phyloP scores from a whole-genome alignment of 2,888 invertebrate genomes.

The Tromatobia lineatoria region DNA sequence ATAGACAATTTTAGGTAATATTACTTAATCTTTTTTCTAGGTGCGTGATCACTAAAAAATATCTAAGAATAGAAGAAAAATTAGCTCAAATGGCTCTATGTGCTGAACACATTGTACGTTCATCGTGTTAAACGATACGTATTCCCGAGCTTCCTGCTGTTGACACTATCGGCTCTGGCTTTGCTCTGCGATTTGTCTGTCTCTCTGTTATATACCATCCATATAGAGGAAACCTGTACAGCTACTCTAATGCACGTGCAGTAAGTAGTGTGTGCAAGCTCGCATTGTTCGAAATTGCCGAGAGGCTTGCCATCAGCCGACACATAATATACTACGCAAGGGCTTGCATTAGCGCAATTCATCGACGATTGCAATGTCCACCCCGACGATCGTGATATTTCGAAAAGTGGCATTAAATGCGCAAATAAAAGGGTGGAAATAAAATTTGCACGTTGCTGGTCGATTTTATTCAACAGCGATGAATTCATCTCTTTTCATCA shows the following conservation, averaged over 20 bases:
- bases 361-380: constrained; percentile 40
- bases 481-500: background rate
- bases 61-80: background rate
- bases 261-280: constrained; percentile 22
- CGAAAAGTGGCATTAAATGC: constrained; percentile 45
- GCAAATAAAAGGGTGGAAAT: constrained; percentile 37
- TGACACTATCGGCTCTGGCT: constrained; percentile 64
- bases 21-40: no score
- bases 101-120: constrained; percentile 33
- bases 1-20: no score
- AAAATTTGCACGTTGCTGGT: constrained; percentile 11
- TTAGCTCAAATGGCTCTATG: background rate
- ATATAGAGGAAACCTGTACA: constrained; percentile 22
- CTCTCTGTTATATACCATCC: constrained; percentile 50
- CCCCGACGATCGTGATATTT: constrained; percentile 1
- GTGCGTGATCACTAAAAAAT: no score
- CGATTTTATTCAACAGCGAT: background rate
- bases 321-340: constrained; percentile 13
- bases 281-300: constrained; percentile 64
- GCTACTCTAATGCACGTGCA: constrained; percentile 22
- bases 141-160: constrained; percentile 63
- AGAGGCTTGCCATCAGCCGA: constrained; percentile 21
- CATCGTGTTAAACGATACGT: constrained; percentile 61
- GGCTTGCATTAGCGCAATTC: constrained; percentile 54
- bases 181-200: constrained; percentile 64